Evolutionary conservation across 2,797 vertebrate genomes (phyloP), one percentile per base, ranked within the genome.

Genomic region (Malacoraja senta): DNA sequence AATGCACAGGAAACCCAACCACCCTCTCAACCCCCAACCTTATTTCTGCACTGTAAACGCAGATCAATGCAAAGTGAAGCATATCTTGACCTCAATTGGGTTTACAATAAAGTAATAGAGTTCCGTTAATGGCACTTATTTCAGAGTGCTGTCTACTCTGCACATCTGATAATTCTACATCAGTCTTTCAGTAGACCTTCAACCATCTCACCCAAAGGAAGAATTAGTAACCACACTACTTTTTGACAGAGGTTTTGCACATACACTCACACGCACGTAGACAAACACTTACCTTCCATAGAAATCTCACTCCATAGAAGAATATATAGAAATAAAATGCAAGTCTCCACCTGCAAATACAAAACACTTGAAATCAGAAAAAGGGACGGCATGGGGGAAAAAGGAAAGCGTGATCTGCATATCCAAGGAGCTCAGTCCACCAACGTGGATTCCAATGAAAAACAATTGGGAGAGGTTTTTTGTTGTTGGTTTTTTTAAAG

Each of bases 241-340:
- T 15, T 88, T 68, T 17, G 61, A 19, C n/a, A n/a, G 29, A 8
- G 81, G 53, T n/a, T n/a, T 35, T 78, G 77, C 77, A 35, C 35
- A 65, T 21, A 88, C 32, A 76, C 65, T 12, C 71, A 68, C 32
- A 77, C 81, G 35, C 35, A 81, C 63, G 35, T 19, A 58, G 10
- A 83, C 61, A 58, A 38, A 21, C 93, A 96, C 98, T 98, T 96
- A 99, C 98, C 98, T 97, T 97, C 98, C 97, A 98, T 93, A 99
- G 97, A 96, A 98, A 98, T 95, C 94, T 96, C 95, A 99, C 94
- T 94, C 98, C 98, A 93, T 98, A 99, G 94, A 94, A 97, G 97
- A 99, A 98, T 96, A 98, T 97, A 96, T 95, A 96, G 95, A 98
- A 96, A 97, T 98, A 99, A 97, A 98, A 99, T 94, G 97, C 97